A percentile compares a stretch with the other conserved stretches of the same genome.
Evolutionary conservation across 2,113 vertebrate species (phyloP).

Genomic region (Recurvirostra avosetta): DNA sequence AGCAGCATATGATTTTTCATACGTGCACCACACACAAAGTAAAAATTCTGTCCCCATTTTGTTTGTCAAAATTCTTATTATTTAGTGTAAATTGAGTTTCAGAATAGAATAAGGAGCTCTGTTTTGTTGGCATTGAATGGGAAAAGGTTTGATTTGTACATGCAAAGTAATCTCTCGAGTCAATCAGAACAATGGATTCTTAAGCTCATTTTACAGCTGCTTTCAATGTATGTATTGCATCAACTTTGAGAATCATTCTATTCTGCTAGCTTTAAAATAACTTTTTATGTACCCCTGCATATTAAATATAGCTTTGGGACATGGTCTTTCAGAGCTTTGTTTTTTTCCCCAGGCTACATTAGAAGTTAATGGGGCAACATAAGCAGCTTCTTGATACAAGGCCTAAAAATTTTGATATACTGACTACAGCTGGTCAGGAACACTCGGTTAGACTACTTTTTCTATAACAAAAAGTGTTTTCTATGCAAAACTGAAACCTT

Average conservation of each 20-base stretch:
- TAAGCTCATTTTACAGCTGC: background rate
- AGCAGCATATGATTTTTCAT: background rate
- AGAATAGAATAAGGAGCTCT: background rate
- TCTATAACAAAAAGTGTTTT: background rate
- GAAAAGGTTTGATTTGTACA: background rate
- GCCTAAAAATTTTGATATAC: background rate
- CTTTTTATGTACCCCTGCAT: background rate
- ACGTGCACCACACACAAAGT: rapidly evolving
- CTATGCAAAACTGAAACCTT: background rate
- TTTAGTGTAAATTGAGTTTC: background rate
- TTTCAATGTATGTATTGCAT: background rate
- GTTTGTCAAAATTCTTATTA: background rate
- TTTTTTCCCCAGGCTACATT: background rate
- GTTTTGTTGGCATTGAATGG: background rate
- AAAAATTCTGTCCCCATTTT: background rate
- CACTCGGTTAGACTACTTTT: background rate
- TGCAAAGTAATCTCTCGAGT: background rate
- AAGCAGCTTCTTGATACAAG: background rate
- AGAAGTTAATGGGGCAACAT: background rate
- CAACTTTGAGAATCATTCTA: background rate
- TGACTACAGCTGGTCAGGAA: background rate
- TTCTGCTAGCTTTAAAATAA: background rate
- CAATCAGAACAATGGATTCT: background rate
- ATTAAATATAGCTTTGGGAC: background rate
- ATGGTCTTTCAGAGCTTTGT: background rate